Evolutionary conservation across 2,888 invertebrate genomes (phyloP), one percentile per base, ranked within the genome.

Genomic region (Chironomus riparius): DNA sequence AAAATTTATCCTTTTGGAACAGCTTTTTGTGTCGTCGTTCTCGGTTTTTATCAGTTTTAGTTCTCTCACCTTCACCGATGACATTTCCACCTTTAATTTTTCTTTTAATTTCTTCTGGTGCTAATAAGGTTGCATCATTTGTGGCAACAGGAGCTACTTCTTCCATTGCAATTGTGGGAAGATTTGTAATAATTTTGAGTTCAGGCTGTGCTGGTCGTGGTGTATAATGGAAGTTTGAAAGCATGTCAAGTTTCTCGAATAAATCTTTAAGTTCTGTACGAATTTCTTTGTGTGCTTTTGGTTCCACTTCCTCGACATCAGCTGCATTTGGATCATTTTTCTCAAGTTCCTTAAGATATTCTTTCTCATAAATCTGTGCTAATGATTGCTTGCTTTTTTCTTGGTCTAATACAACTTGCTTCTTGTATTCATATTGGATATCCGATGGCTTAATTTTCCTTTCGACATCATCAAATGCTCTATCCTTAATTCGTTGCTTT

Each of bases 381-480:
- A 99, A 87, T 72, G 97, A 96, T 77, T 91, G 86, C 85, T 98
- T 97, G 80, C 96, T 96, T 81, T 98, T 98, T 80, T 97, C 94
- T 79, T 97, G 95, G 83, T 98, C 92, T 68, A 98, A 85, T 0
- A 95, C 88, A 76, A 97, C 86, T 78, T 92, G 89, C 81, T 97
- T 97, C 80, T 94, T 94, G 82, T 91, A 97, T 77, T 92, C 91
- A 68, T 91, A 86, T 2, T 93, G 91, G 12, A 93, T 91, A 78
- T 94, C 92, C 1, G 91, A 88, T 0, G 94, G 93, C 82, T 94
- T 95, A 22, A 90, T 88, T 85, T 95, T 97, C 71, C 92, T 88
- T 77, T 90, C 90, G 0, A 97, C 97, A 83, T 98, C 97, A 82
- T 98, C 97, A 91, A 94, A 98, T 0, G 92, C 91, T 86, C 93